Percentiles rank a stretch among this genome's conserved stretches.
Evolutionary conservation across 2,797 vertebrate genomes (phyloP).

Genomic region (Sylvilagus floridanus): DNA sequence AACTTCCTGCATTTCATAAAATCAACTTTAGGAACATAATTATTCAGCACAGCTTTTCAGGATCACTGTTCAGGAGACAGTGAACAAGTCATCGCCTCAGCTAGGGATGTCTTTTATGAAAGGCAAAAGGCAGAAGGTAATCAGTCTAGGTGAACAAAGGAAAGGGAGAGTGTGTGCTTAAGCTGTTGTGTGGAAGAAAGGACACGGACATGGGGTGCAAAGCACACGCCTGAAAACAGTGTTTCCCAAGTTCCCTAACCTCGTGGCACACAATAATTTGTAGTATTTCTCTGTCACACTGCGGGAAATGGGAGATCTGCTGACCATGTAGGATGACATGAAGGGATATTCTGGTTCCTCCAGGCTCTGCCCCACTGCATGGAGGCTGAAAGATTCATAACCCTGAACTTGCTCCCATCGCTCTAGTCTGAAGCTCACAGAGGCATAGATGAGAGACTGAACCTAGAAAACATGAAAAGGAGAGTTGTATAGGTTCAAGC

Average conservation of each 20-base stretch:
- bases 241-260: background rate
- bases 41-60: background rate
- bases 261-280: background rate
- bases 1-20: no score
- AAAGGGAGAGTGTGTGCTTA: background rate
- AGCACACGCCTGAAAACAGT: background rate
- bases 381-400: background rate
- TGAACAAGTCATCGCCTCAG: background rate
- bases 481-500: background rate
- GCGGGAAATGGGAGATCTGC: background rate
- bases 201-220: background rate
- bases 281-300: background rate
- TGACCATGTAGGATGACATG: background rate
- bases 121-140: background rate
- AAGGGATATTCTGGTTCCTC: background rate
- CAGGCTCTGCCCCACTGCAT: background rate
- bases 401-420: background rate
- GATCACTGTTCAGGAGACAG: background rate
- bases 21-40: no score
- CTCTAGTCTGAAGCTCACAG: background rate
- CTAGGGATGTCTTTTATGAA: background rate
- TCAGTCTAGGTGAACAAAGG: background rate
- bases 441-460: background rate
- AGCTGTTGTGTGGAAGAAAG: background rate
- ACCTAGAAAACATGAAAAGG: conserved; percentile 1